Evolutionary conservation across 2,888 invertebrate genomes (phyloP), one percentile per base, ranked within the genome.

Genomic region (Diploptera punctata): DNA sequence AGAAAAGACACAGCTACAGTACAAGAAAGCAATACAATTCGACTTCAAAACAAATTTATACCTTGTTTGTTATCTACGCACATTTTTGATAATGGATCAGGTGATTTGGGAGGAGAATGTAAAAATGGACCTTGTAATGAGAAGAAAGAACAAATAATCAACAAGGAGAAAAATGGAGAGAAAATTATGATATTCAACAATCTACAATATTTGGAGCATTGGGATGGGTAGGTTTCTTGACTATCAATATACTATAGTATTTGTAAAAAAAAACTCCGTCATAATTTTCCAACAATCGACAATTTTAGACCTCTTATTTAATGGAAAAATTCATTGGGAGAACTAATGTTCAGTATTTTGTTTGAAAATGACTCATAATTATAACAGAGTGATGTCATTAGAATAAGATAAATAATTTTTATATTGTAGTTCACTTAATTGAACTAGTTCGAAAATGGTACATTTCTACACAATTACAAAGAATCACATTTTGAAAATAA

Each of bases 211-310:
- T 76, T 47, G 76, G 73, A 57, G 76, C 77, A 2, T 54, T 77
- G 10, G 75, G 76, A 68, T 77, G 76, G 75, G 77, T 77, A 76
- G 75, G 74, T 75, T 49, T 18, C 49, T 52, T 57, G 33, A 33
- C n/a, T n/a, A n/a, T n/a, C n/a, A 33, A 10, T 7, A 33, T 33
- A 33, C 33, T 49, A 49, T 5, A 49, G 49, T 49, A 49, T n/a
- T 18, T 49, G 49, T 4, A 10, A 18, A 4, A 49, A n/a, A n/a
- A n/a, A n/a, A n/a, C n/a, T n/a, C n/a, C n/a, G n/a, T n/a, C n/a
- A n/a, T n/a, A n/a, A n/a, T n/a, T n/a, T n/a, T n/a, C n/a, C n/a
- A n/a, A n/a, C n/a, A n/a, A n/a, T n/a, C n/a, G n/a, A n/a, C n/a
- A n/a, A n/a, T n/a, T n/a, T n/a, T n/a, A n/a, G n/a, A n/a, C n/a